Percentiles rank a stretch among this genome's conserved stretches.
These are phyloP conservation scores for Parotia lawesii DNA, from an alignment of 2,113 vertebrate genomes.

Conservation along the genomic window DNA sequence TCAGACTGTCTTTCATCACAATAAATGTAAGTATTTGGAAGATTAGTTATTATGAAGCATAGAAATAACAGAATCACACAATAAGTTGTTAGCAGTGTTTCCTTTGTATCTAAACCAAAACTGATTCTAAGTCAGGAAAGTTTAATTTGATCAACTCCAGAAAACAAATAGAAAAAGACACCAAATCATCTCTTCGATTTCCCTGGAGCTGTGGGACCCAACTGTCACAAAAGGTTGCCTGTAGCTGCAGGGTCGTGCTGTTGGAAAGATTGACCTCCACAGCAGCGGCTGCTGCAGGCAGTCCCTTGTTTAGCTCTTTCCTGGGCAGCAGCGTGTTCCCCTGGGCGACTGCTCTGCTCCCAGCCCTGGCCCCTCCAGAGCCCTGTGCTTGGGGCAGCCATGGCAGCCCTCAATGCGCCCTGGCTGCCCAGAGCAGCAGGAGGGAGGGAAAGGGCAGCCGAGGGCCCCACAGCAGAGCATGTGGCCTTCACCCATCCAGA, in stretches of 20 bases:
- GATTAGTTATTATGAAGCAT: background rate
- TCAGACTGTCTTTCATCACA: background rate
- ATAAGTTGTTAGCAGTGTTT: background rate
- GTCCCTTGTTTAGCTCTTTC: background rate
- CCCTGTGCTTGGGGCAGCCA: background rate
- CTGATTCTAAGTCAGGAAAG: constrained; percentile 12
- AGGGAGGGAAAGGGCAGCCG: background rate
- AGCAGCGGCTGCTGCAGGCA: background rate
- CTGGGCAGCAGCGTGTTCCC: background rate
- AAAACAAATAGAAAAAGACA: constrained; percentile 43
- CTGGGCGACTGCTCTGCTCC: background rate
- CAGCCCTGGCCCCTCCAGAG: background rate
- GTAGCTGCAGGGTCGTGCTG: background rate
- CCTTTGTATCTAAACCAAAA: background rate
- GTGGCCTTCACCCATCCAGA: background rate
- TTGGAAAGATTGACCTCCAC: background rate
- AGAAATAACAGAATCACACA: background rate
- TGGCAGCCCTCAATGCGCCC: fast-evolving
- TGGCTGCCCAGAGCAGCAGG: background rate
- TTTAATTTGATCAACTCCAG: constrained; percentile 3
- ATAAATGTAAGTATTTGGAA: background rate
- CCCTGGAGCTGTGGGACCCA: constrained; percentile 5
- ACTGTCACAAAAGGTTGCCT: constrained; percentile 32
- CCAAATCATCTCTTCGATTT: background rate
- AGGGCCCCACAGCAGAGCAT: background rate